Evolutionary conservation across 2,797 vertebrate species (phyloP).

Genomic region (Knipowitschia caucasica): DNA sequence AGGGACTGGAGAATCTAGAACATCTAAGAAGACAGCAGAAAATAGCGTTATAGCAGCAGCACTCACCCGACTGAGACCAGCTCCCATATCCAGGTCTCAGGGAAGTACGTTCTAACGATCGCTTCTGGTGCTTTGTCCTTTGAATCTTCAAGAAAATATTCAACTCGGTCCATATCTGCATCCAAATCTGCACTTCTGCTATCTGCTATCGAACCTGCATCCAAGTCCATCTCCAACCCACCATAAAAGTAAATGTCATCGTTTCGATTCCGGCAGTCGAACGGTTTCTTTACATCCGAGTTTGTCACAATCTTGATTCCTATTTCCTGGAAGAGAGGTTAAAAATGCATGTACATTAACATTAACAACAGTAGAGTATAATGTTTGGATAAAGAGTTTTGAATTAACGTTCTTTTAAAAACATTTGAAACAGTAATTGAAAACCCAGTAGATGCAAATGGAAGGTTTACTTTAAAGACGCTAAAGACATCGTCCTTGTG

Average conservation of each 20-base stretch:
- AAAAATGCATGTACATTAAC: neutral
- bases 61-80: slow-evolving; percentile 44
- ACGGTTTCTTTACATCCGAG: slow-evolving; percentile 70
- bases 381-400: too few species aligned
- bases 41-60: slow-evolving; percentile 8
- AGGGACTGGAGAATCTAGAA: slow-evolving; percentile 12
- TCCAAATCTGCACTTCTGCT: neutral
- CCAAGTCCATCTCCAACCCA: neutral
- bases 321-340: slow-evolving; percentile 49
- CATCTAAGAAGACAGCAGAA: slow-evolving; percentile 11
- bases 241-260: fast-evolving
- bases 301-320: slow-evolving; percentile 83
- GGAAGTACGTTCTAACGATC: slow-evolving; percentile 42
- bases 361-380: too few species aligned
- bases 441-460: too few species aligned
- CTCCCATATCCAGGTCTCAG: slow-evolving; percentile 54
- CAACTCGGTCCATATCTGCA: too few species aligned
- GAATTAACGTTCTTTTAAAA: too few species aligned
- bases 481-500: slow-evolving; percentile 60
- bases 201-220: too few species aligned
- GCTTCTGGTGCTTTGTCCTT: neutral
- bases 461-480: slow-evolving; percentile 71
- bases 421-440: too few species aligned
- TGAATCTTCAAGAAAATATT: too few species aligned
- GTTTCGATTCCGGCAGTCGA: neutral